phyloP scores from a whole-genome alignment of 2,797 vertebrate species.

The Malurus splendens region DNA sequence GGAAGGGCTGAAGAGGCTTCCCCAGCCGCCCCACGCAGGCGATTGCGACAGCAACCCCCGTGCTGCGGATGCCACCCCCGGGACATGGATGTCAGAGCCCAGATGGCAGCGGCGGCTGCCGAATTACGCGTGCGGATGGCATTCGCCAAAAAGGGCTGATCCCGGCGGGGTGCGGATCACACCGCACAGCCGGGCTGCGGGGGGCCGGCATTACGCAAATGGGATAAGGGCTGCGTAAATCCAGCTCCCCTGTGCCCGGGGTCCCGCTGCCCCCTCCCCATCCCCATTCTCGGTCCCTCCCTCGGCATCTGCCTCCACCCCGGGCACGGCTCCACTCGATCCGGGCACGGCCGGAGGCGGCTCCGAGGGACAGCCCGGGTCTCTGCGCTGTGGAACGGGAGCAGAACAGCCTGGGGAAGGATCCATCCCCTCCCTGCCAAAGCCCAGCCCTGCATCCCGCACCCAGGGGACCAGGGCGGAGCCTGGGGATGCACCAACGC shows the following conservation, averaged over 20 bases:
- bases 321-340: fast-evolving
- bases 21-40: fast-evolving
- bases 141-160: slow-evolving; percentile 38
- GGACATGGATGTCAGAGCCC: not conserved
- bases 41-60: fast-evolving
- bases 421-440: not conserved
- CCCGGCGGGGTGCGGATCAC: not conserved
- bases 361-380: fast-evolving
- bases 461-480: fast-evolving
- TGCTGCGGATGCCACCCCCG: not conserved
- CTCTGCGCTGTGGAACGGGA: fast-evolving
- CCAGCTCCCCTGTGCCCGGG: not conserved
- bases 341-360: not conserved
- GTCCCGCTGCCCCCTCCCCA: not conserved
- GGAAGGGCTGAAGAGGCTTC: not conserved
- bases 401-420: not conserved
- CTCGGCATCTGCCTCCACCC: not conserved
- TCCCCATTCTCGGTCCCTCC: not conserved
- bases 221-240: not conserved
- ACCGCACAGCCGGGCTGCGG: slow-evolving; percentile 3
- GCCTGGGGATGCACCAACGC: not conserved
- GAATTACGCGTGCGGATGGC: not conserved
- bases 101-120: slow-evolving; percentile 44
- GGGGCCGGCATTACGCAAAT: slow-evolving; percentile 8
- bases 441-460: fast-evolving